Percentiles rank a stretch among this genome's conserved stretches.
Conservation (phyloP, 2,797 vertebrate genomes). For the Crocidura indochinensis region DNA sequence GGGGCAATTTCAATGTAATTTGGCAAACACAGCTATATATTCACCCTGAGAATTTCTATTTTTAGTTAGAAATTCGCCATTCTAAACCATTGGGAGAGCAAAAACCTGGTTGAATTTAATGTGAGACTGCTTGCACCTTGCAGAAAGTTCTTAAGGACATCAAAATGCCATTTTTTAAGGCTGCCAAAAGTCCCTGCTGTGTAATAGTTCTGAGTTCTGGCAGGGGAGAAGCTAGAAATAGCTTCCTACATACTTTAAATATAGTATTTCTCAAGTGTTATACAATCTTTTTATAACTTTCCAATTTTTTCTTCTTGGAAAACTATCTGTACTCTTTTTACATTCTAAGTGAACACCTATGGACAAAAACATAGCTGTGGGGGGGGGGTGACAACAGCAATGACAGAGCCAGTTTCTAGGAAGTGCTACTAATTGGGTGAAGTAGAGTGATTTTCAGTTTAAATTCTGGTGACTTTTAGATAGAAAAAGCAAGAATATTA, state of each 20-base stretch:
- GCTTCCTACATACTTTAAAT: slow-evolving; percentile 68
- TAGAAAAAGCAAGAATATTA: slow-evolving; percentile 43
- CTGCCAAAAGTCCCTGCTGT: slow-evolving; percentile 69
- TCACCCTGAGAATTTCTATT: slow-evolving; percentile 7
- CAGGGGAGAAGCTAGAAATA: slow-evolving; percentile 78
- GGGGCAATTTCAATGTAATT: background rate
- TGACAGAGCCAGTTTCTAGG: slow-evolving; percentile 64
- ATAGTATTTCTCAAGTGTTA: slow-evolving; percentile 70
- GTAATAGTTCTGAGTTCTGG: slow-evolving; percentile 63
- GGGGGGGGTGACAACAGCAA: background rate
- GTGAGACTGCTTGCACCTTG: slow-evolving; percentile 72
- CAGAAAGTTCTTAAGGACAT: slow-evolving; percentile 73
- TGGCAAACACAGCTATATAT: slow-evolving; percentile 40
- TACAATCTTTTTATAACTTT: slow-evolving; percentile 76
- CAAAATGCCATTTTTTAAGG: slow-evolving; percentile 74
- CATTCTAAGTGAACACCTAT: slow-evolving; percentile 53
- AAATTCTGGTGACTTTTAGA: slow-evolving; percentile 40
- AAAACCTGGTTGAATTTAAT: slow-evolving; percentile 65
- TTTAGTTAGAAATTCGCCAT: slow-evolving; percentile 17
- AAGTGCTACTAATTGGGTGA: slow-evolving; percentile 48
- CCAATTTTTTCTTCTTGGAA: slow-evolving; percentile 69
- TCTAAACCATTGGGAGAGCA: slow-evolving; percentile 64
- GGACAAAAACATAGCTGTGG: slow-evolving; percentile 62
- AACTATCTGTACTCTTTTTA: slow-evolving; percentile 61
- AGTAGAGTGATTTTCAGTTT: slow-evolving; percentile 22